Conservation (phyloP, 1,140 invertebrate genomes). For the Drosophila bocki region DNA sequence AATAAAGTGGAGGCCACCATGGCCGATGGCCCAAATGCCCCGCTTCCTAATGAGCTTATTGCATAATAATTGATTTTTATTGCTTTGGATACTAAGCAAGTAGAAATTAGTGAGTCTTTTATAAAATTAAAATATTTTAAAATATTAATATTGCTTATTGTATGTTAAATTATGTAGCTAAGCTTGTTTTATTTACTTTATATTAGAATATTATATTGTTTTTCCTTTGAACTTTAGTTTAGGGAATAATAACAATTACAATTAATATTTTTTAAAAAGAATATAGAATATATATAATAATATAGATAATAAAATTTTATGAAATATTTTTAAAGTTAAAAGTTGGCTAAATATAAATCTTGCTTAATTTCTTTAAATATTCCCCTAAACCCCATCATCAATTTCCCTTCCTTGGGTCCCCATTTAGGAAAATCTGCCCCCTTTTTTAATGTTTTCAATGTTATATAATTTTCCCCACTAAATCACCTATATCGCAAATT, state of each 20-base stretch:
- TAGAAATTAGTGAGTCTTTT: background rate
- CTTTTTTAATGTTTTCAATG: background rate
- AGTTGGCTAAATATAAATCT: background rate
- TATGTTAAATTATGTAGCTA: background rate
- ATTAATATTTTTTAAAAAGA: too few species aligned
- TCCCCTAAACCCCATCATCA: background rate
- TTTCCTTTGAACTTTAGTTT: too few species aligned
- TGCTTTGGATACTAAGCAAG: slow-evolving; percentile 1
- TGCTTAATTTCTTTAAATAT: background rate
- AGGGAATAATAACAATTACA: too few species aligned
- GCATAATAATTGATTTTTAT: slow-evolving; percentile 76
- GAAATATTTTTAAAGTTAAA: too few species aligned
- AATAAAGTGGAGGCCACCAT: slow-evolving; percentile 59
- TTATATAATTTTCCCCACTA: slow-evolving; percentile 5
- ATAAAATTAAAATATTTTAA: background rate
- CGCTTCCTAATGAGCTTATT: slow-evolving; percentile 55
- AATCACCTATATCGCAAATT: slow-evolving; percentile 19
- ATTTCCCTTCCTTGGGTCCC: background rate
- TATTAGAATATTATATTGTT: too few species aligned
- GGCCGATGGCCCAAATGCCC: background rate
- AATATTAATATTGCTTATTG: background rate
- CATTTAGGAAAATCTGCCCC: background rate
- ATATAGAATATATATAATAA: too few species aligned
- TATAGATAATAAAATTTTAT: too few species aligned
- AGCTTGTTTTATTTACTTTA: background rate